Evolutionary conservation across 1,140 invertebrate genomes (phyloP).

Genomic region (Helicoverpa zea): DNA sequence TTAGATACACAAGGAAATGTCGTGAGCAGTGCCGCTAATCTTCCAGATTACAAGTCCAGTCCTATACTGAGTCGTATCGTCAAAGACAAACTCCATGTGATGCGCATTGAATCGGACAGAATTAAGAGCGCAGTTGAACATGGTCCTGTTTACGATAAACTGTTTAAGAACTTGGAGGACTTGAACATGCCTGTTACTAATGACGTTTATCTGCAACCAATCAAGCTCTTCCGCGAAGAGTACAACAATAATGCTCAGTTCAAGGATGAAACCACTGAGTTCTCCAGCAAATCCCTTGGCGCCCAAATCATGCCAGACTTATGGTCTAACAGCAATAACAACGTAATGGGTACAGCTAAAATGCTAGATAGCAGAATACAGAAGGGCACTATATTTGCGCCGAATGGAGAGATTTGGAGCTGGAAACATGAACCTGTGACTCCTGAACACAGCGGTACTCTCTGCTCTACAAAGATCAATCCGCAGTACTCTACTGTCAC

Average conservation of each 20-base stretch:
- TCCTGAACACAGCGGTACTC: constrained; percentile 79
- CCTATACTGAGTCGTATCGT: constrained; percentile 81
- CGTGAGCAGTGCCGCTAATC: constrained; percentile 83
- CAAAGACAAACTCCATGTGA: constrained; percentile 85
- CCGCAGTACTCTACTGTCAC: constrained; percentile 81
- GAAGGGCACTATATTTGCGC: constrained; percentile 85
- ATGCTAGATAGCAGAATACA: constrained; percentile 78
- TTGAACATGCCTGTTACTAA: constrained; percentile 85
- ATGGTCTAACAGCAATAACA: constrained; percentile 79
- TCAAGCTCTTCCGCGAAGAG: constrained; percentile 86
- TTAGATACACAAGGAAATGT: constrained; percentile 84
- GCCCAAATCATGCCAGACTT: constrained; percentile 82
- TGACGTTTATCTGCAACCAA: constrained; percentile 86
- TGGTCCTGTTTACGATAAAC: constrained; percentile 87
- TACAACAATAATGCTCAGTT: constrained; percentile 86
- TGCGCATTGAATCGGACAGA: constrained; percentile 86
- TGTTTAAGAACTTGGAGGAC: constrained; percentile 86
- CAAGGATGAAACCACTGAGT: constrained; percentile 86
- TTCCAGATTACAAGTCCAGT: constrained; percentile 84
- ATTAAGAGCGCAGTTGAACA: constrained; percentile 88
- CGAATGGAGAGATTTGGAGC: constrained; percentile 86
- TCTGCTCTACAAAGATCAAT: constrained; percentile 82
- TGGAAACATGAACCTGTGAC: constrained; percentile 84
- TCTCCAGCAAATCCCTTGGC: constrained; percentile 84
- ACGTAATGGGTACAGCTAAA: constrained; percentile 78